Evolutionary conservation across 2,888 invertebrate species (phyloP).

Genomic region (Cephalotes varians): DNA sequence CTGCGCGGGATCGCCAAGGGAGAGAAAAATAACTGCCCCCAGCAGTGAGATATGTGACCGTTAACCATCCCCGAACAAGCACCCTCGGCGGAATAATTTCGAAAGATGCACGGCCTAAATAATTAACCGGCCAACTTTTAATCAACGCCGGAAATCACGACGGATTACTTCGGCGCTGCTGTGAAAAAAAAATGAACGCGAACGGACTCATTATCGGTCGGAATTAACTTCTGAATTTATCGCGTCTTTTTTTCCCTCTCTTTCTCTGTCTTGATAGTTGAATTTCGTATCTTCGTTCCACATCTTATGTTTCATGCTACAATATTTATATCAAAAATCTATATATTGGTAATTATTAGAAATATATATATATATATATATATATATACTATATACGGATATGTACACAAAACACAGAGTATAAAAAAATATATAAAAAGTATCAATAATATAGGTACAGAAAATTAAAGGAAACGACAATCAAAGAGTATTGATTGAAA

Average conservation of each 20-base stretch:
- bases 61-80: slow-evolving; percentile 52
- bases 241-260: neutral
- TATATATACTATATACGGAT: too few species aligned
- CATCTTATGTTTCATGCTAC: neutral
- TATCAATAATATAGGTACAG: neutral
- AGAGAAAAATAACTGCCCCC: slow-evolving; percentile 63
- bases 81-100: slow-evolving; percentile 60
- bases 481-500: neutral
- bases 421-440: neutral
- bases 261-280: neutral
- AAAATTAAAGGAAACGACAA: neutral
- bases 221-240: slow-evolving; percentile 50
- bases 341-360: neutral
- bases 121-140: slow-evolving; percentile 64
- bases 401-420: too few species aligned
- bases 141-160: slow-evolving; percentile 60
- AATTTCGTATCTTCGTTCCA: neutral
- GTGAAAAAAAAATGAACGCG: slow-evolving; percentile 16
- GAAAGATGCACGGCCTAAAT: slow-evolving; percentile 54
- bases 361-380: neutral
- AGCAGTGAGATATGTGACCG: slow-evolving; percentile 58
- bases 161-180: slow-evolving; percentile 28
- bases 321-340: neutral
- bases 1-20: slow-evolving; percentile 3
- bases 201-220: slow-evolving; percentile 27